Base-by-base conservation (phyloP, 2,113 vertebrate species). In the Syngnathus typhle region DNA sequence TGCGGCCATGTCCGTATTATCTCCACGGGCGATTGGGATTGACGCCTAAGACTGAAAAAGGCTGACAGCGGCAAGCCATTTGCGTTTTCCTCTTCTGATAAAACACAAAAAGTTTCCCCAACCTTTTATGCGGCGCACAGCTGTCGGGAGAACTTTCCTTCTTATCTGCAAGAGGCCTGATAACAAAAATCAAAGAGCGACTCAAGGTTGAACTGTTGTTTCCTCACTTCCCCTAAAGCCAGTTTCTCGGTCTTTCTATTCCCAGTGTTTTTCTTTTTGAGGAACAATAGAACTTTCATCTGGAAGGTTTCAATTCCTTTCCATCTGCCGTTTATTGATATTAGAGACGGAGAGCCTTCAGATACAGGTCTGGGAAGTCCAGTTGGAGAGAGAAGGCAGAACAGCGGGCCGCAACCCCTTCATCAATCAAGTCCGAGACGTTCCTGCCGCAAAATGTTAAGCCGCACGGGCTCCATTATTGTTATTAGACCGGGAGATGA, bases 361-460 rank as follows among this genome's bases (percentile, higher is more conserved):
- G 54, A n/a, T 69, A 74, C 78, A 36, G 15, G 7, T 60, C 18
- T 39, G 58, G 36, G 58, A 56, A 56, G 61, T 73, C 60, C 55
- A 60, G 72, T 58, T 55, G 64, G 65, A 76, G 64, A 81, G 67
- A 77, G 76, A 80, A 85, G 61, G 73, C 79, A 75, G 61, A 69
- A 23, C 67, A 74, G 72, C 76, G 73, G 74, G 63, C 59, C 43
- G 19, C 60, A 74, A 69, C 76, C 72, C 68, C 23, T 78, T 86
- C 80, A 84, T 88, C 80, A 81, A 81, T 60, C 76, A 46, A 60
- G 74, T 82, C 76, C 15, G 60, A 81, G 70, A 78, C 77, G 73
- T 75, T 76, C 75, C 77, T 67, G 77, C 69, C 69, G 68, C 65
- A 77, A 32, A 80, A 82, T 67, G 72, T 76, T 61, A 78, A 59